Base-by-base conservation (phyloP, 2,888 invertebrate genomes). In the Pteria penguin region DNA sequence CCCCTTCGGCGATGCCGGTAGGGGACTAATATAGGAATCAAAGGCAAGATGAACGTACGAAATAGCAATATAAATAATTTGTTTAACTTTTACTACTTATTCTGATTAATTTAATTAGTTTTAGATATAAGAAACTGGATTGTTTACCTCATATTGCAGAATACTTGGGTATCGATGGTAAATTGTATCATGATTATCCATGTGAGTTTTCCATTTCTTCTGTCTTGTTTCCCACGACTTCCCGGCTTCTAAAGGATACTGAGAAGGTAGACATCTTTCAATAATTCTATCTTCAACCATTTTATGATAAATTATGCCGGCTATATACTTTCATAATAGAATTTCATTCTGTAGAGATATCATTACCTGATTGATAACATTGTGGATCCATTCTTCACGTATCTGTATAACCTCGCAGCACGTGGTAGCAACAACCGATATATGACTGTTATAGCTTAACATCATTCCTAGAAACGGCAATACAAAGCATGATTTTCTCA, bases 61-160 rank as follows among this genome's bases (percentile, higher is more conserved):
- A n/a, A n/a, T n/a, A n/a, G n/a, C n/a, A n/a, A n/a, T n/a, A n/a
- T n/a, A n/a, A n/a, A n/a, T n/a, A n/a, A n/a, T n/a, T n/a, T n/a
- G n/a, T n/a, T n/a, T n/a, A n/a, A n/a, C n/a, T n/a, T n/a, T n/a
- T n/a, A n/a, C n/a, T n/a, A n/a, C n/a, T n/a, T n/a, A n/a, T n/a
- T n/a, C n/a, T n/a, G n/a, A n/a, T n/a, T n/a, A n/a, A n/a, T n/a
- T n/a, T 45, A 18, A 45, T 14, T 45, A 45, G 18, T 45, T 3
- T 45, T 52, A 45, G n/a, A 4, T n/a, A 2, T 27, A 22, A 27
- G 29, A 22, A 18, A 52, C 8, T 29, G 14, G 26, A n/a, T 4
- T 18, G 31, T 5, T 11, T 65, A 75, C 75, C 69, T 75, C 75
- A 65, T 67, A 75, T 31, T 75, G 75, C 2, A 75, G 69, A 31